Evolutionary conservation across 2,888 invertebrate species (phyloP), one percentile per base, ranked within the genome.

Genomic region (Siphlonurus alternatus): DNA sequence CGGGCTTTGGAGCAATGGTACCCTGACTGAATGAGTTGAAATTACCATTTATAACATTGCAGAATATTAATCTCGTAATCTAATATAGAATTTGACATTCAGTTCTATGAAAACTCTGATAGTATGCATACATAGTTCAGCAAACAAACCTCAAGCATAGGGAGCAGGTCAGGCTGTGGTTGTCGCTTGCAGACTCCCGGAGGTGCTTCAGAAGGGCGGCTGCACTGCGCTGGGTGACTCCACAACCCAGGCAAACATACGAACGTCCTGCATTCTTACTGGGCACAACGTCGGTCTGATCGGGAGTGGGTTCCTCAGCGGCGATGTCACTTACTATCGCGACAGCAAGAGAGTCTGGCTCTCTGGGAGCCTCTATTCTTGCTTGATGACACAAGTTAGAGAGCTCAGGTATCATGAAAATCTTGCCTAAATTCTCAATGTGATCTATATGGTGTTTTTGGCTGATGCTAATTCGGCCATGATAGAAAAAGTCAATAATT

Each of bases 131-230:
- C n/a, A n/a, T n/a, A n/a, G n/a, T n/a, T n/a, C n/a, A n/a, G 38
- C 38, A 38, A 10, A 38, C 5, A n/a, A 10, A 56, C 56, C 56
- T 5, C 7, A 56, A 22, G n/a, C 56, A 56, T 5, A 56, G 56
- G 5, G 56, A 56, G 22, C 56, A 56, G 7, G n/a, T 22, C 7
- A 56, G n/a, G 20, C 56, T 56, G n/a, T n/a, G n/a, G 56, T 56
- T 56, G n/a, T 56, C 56, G n/a, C 20, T 7, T 5, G 56, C n/a
- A 7, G 56, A 22, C n/a, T 56, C 7, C 20, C 56, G 5, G 5
- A 56, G n/a, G n/a, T 56, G 56, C 56, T 56, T n/a, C 5, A 56
- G 22, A 56, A 56, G 56, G n/a, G 56, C 56, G 20, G n/a, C 56
- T 18, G 22, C 56, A n/a, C 7, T 56, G 5, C 56, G n/a, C 56